These are phyloP conservation scores for Silurus lanzhouensis DNA, from an alignment of 2,797 vertebrate species.

Conservation along the genomic window DNA sequence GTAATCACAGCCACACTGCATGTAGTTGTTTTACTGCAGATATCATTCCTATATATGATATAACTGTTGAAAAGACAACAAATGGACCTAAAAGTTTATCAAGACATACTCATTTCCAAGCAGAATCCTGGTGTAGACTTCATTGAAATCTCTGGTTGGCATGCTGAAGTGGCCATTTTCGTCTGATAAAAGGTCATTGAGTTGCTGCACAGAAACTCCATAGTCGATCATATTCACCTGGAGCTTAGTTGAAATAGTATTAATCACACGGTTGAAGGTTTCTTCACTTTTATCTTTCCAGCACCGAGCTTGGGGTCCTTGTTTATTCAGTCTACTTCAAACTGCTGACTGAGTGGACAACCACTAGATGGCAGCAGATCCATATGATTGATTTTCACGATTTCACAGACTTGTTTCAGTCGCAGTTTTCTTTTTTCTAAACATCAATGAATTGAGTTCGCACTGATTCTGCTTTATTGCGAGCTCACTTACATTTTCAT, in stretches of 20 bases:
- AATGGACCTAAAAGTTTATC: neutral
- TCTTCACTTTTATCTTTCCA: neutral
- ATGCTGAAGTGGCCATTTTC: slow-evolving; percentile 85
- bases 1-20: neutral
- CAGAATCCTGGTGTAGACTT: slow-evolving; percentile 86
- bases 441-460: too few species aligned
- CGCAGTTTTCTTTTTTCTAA: too few species aligned
- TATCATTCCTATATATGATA: neutral
- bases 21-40: neutral
- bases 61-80: neutral
- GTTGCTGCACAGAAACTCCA: slow-evolving; percentile 85
- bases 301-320: neutral
- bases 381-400: too few species aligned
- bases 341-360: neutral
- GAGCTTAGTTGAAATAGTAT: neutral
- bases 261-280: neutral
- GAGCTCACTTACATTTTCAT: too few species aligned
- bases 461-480: too few species aligned
- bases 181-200: slow-evolving; percentile 88
- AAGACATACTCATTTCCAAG: slow-evolving; percentile 90
- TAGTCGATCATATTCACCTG: slow-evolving; percentile 66
- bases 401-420: too few species aligned
- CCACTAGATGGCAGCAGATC: slow-evolving; percentile 8
- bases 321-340: neutral
- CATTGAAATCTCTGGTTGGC: slow-evolving; percentile 84